Base-by-base conservation (phyloP, 2,113 vertebrate species). In the Saguinus midas region DNA sequence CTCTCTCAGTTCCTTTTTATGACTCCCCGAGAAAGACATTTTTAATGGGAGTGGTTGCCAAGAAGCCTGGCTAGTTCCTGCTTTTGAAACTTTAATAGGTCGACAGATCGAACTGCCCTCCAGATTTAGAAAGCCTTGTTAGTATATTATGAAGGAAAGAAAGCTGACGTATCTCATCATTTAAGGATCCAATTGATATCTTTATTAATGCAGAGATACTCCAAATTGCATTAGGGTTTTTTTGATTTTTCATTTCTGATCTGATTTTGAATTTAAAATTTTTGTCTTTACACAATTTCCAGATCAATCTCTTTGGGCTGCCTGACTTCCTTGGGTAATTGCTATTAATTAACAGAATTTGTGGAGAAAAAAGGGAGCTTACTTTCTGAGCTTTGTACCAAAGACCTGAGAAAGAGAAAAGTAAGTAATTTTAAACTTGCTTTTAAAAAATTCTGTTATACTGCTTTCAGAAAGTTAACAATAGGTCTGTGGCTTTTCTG, bases 391-490 rank as follows among this genome's bases (percentile, higher is more conserved):
- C 87, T 97, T 97, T 91, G 37, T 82, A 96, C 83, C 96, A 91
- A 73, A 32, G 10, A 97, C 9, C 94, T 97, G 94, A 93, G 94
- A 48, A 95, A 90, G 94, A 93, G 94, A 48, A 95, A 90, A 86
- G 98, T 98, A 94, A 98, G 98, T 98, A 94, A 88, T 73, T 68
- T 89, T 97, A 64, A 94, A 84, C 40, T 94, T 90, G 50, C 10
- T 80, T 86, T 88, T 70, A 64, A 43, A 48, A 90, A 52, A 75
- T 61, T 70, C 37, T 68, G 4, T 73, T 81, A 45, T 8, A 9
- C 11, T 75, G 88, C 64, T 94, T 58, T 84, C n/a, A 58, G 94
- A 86, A 93, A 86, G 58, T 75, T 68, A 64, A 52, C 45, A 55
- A 3, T 45, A 35, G 20, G 20, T n/a, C 78, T 82, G 3, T 92